Conservation (phyloP, 2,888 invertebrate species). For the Dasypogon diadema region DNA sequence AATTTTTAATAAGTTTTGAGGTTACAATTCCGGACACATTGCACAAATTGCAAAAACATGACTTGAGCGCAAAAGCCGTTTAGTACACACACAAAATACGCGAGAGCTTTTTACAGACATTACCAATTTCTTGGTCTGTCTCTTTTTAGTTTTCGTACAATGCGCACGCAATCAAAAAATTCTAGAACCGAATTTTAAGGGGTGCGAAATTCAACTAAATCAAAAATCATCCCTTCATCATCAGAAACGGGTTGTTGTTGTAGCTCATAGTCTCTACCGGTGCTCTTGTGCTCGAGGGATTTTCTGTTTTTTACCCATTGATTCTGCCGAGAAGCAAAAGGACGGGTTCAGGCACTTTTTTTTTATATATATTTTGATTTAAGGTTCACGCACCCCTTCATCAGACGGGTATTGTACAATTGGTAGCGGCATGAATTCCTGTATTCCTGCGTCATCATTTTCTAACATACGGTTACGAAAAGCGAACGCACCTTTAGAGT, state of each 20-base stretch:
- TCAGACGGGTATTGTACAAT: constrained; percentile 53
- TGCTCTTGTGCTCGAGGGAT: constrained; percentile 29
- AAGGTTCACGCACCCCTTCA: constrained; percentile 57
- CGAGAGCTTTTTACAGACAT: constrained; percentile 44
- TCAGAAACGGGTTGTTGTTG: constrained; percentile 55
- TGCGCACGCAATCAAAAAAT: constrained; percentile 56
- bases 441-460: constrained; percentile 53
- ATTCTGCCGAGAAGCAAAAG: constrained; percentile 36
- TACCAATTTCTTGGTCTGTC: constrained; percentile 42
- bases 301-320: constrained; percentile 51
- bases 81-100: constrained; percentile 39
- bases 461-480: constrained; percentile 35
- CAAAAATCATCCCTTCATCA: constrained; percentile 57
- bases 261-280: constrained; percentile 2
- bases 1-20: constrained; percentile 53
- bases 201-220: constrained; percentile 58
- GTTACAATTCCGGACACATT: constrained; percentile 54
- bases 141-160: constrained; percentile 36
- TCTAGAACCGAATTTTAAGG: constrained; percentile 57
- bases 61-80: constrained; percentile 53
- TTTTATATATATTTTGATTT: constrained; percentile 53
- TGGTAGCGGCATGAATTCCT: constrained; percentile 50
- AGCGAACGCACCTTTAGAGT: constrained; percentile 41
- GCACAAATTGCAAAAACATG: constrained; percentile 53
- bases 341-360: constrained; percentile 54